phyloP scores from a whole-genome alignment of 2,888 invertebrate species.

The Thumatha senex region DNA sequence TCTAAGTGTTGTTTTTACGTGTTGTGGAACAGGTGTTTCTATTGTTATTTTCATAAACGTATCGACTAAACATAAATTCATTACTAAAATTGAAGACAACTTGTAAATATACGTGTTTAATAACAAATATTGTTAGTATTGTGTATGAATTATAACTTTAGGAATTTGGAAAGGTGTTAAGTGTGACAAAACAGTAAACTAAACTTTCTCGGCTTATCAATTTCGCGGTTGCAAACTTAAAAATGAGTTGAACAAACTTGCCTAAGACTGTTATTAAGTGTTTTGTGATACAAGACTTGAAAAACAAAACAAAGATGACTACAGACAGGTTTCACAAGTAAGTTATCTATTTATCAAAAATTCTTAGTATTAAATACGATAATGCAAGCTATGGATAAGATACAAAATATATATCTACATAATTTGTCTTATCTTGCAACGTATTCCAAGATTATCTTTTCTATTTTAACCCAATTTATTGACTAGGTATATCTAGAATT shows the following conservation, averaged over 20 bases:
- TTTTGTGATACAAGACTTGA: slow-evolving; percentile 23
- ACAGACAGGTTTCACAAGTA: slow-evolving; percentile 86
- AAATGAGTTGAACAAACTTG: slow-evolving; percentile 74
- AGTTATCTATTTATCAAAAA: slow-evolving; percentile 50
- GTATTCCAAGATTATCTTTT: background rate
- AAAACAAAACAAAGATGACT: slow-evolving; percentile 68
- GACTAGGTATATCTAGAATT: too few species aligned
- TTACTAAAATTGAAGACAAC: too few species aligned
- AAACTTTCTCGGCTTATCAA: slow-evolving; percentile 71
- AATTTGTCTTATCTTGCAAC: background rate
- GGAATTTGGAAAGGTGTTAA: slow-evolving; percentile 45
- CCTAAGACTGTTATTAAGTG: slow-evolving; percentile 28
- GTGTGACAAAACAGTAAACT: slow-evolving; percentile 60
- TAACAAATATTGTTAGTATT: background rate
- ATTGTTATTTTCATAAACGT: slow-evolving; percentile 27
- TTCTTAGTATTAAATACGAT: background rate
- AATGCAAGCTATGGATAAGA: slow-evolving; percentile 27
- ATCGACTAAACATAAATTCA: background rate
- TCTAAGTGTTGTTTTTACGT: slow-evolving; percentile 22
- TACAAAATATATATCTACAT: slow-evolving; percentile 7
- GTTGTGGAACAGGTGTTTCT: slow-evolving; percentile 42
- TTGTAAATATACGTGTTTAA: background rate
- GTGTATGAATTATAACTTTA: slow-evolving; percentile 14
- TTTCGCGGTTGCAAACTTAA: slow-evolving; percentile 63
- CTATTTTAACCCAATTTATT: too few species aligned